Evolutionary conservation across 1,140 invertebrate genomes (phyloP).

Genomic region (Diprion similis): DNA sequence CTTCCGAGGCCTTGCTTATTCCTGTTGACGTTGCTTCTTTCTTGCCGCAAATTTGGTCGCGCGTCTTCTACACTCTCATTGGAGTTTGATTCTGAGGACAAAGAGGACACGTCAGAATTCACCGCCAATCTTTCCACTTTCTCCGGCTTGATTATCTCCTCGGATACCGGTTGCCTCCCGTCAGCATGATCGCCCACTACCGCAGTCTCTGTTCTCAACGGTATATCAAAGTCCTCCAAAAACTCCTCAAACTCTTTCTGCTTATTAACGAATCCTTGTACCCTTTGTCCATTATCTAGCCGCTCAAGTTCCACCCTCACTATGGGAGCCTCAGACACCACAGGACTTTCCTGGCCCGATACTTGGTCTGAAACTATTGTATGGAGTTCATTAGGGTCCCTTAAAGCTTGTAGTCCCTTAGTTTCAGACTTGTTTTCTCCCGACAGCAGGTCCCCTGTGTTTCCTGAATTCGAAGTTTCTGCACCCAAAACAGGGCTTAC

Average conservation of each 20-base stretch:
- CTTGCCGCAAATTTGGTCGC: background rate
- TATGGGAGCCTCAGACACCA: slow-evolving; percentile 34
- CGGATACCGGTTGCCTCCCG: slow-evolving; percentile 17
- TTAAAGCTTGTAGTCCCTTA: no score
- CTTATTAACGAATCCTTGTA: slow-evolving; percentile 44
- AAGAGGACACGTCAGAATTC: background rate
- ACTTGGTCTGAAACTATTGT: no score
- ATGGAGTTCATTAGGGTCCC: no score
- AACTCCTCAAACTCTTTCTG: slow-evolving; percentile 54
- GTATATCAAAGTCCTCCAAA: slow-evolving; percentile 50
- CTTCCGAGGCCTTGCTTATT: slow-evolving; percentile 30
- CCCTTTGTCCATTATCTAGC: slow-evolving; percentile 22
- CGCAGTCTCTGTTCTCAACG: slow-evolving; percentile 19
- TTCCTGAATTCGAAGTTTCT: slow-evolving; percentile 21
- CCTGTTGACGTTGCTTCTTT: background rate
- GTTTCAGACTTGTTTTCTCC: background rate
- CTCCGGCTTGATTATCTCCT: slow-evolving; percentile 33
- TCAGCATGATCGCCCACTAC: background rate
- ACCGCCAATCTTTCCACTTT: slow-evolving; percentile 12
- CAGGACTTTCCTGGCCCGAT: background rate
- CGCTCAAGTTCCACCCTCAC: slow-evolving; percentile 27
- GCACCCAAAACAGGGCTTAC: slow-evolving; percentile 35
- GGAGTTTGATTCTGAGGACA: background rate
- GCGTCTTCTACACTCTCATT: background rate
- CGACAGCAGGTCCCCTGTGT: background rate